phyloP scores from a whole-genome alignment of 1,140 invertebrate genomes.

The Hestina assimilis region DNA sequence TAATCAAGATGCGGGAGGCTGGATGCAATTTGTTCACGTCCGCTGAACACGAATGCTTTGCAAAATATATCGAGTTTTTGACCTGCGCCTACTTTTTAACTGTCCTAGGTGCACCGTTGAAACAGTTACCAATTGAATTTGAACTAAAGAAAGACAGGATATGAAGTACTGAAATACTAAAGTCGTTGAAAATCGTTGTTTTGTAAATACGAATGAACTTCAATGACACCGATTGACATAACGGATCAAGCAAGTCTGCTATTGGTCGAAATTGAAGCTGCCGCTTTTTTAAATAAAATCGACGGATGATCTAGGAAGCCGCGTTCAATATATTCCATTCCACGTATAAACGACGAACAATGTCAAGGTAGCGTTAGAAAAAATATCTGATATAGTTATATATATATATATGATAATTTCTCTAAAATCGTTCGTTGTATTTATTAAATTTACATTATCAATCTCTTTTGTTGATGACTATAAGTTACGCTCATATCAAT shows the following conservation, averaged over 20 bases:
- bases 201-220: slow-evolving; percentile 39
- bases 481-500: too few species aligned
- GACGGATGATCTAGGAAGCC: slow-evolving; percentile 54
- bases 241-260: slow-evolving; percentile 33
- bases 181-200: slow-evolving; percentile 43
- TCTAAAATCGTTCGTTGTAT: too few species aligned
- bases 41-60: slow-evolving; percentile 35
- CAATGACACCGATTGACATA: slow-evolving; percentile 48
- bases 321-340: slow-evolving; percentile 37
- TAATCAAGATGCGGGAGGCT: slow-evolving; percentile 13
- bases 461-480: too few species aligned
- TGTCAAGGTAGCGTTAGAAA: too few species aligned
- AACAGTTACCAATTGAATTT: slow-evolving; percentile 63
- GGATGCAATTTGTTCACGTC: slow-evolving; percentile 29
- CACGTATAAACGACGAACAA: too few species aligned
- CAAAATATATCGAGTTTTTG: slow-evolving; percentile 36
- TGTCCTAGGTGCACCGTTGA: slow-evolving; percentile 45
- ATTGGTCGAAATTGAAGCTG: slow-evolving; percentile 62
- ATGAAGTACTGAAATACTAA: slow-evolving; percentile 32
- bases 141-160: slow-evolving; percentile 50
- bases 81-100: slow-evolving; percentile 43
- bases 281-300: slow-evolving; percentile 47
- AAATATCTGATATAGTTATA: too few species aligned
- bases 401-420: neutral
- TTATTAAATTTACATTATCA: too few species aligned